A percentile compares a stretch with the other conserved stretches of the same genome.
These are phyloP conservation scores for Petrosia ficiformis DNA, from an alignment of 37 sponge, comb jelly and placozoan genomes.

Conservation along the genomic window DNA sequence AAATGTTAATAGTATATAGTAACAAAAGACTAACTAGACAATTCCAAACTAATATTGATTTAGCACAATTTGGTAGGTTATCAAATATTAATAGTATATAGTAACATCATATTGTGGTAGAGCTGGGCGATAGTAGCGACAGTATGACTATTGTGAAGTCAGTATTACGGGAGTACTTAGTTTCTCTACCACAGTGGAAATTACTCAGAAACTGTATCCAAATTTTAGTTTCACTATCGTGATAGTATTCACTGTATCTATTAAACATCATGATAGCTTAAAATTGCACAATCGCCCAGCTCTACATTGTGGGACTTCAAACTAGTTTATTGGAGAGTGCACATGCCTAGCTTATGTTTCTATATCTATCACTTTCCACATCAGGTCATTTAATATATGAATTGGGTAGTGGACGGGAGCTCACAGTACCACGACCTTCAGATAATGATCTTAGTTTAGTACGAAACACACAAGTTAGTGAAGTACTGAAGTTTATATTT, in stretches of 20 bases:
- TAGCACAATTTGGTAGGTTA: conserved; percentile 47
- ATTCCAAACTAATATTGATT: conserved; percentile 15
- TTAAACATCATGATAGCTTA: no score
- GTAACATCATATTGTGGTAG: background rate
- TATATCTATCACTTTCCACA: background rate
- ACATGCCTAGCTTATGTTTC: background rate
- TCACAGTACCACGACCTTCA: conserved; percentile 17
- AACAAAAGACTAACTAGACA: conserved; percentile 9
- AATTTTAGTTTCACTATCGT: no score
- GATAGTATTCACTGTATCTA: no score
- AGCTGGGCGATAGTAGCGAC: no score
- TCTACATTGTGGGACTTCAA: background rate
- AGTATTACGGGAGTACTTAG: no score
- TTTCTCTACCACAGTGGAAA: no score
- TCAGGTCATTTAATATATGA: conserved; percentile 66
- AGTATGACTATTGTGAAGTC: no score
- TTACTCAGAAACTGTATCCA: no score
- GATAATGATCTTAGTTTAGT: conserved; percentile 14
- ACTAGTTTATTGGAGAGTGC: background rate
- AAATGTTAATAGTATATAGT: background rate
- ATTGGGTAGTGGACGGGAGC: conserved; percentile 57
- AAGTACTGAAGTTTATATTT: conserved; percentile 42
- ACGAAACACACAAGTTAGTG: background rate
- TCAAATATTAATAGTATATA: background rate
- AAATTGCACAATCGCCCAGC: no score